Base-by-base conservation (phyloP, 2,797 vertebrate genomes). In the Scomberomorus guttatus region DNA sequence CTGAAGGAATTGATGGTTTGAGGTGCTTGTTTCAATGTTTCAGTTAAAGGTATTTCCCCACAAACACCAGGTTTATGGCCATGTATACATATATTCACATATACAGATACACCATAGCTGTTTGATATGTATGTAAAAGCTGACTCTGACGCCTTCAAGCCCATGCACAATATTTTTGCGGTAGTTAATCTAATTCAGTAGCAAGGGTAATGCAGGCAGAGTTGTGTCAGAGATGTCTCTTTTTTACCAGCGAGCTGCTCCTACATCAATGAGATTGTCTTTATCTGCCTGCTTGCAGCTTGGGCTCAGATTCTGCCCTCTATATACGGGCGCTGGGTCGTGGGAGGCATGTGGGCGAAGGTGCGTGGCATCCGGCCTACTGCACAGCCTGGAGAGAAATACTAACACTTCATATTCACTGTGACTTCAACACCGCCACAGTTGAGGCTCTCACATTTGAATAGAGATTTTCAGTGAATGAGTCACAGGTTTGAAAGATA, bases 271-370 rank as follows among this genome's bases (percentile, higher is more conserved):
- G 94, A 95, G 95, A 95, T 95, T 95, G 94, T 94, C 95, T 96
- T 96, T 96, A 96, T 96, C 95, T 95, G 94, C 93, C 90, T 91
- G 94, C 91, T 93, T 94, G 95, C 95, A 96, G 95, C 95, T 95
- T 95, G 95, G 92, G 93, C 93, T 94, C 92, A 77, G 92, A 95
- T 95, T 95, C 92, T 95, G 95, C 94, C 94, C 93, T 92, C 91
- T 94, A 93, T 95, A 93, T 93, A 93, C 92, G 89, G 93, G 94
- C 86, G 91, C 94, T 92, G 90, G 90, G 88, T 92, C 88, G 95
- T 96, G 94, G 95, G 95, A 94, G 95, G 95, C 90, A 89, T 93
- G 95, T 96, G 95, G 95, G 95, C 95, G 95, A 95, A 95, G 95
- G 95, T 95, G 95, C 92, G 86, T 94, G 94, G 95, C 95, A 95